phyloP scores from a whole-genome alignment of 2,113 vertebrate genomes.

The Odontesthes bonariensis region DNA sequence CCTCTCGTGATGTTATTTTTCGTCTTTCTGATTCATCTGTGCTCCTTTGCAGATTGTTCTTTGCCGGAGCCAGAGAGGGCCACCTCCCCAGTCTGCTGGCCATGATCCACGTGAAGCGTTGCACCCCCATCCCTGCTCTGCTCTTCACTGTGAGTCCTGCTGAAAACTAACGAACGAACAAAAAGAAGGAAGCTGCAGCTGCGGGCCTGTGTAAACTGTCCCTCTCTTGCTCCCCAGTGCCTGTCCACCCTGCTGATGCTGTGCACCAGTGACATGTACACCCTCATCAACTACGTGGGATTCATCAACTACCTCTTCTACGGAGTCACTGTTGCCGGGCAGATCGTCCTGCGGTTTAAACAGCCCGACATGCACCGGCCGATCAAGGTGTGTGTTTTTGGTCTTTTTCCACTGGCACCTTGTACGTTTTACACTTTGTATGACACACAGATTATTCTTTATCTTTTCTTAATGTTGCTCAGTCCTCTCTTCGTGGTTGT shows the following conservation, averaged over 20 bases:
- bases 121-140: conserved; percentile 92
- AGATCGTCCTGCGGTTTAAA: conserved; percentile 90
- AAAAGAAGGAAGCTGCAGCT: neutral
- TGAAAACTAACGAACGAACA: neutral
- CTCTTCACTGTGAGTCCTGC: conserved; percentile 89
- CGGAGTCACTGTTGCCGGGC: conserved; percentile 91
- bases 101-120: conserved; percentile 92
- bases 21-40: neutral
- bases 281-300: conserved; percentile 95
- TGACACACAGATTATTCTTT: no score
- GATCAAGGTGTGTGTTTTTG: conserved; percentile 84
- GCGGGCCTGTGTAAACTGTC: neutral
- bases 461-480: no score
- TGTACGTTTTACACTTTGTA: no score
- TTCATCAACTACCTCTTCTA: conserved; percentile 98
- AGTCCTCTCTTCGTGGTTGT: neutral
- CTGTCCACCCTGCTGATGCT: conserved; percentile 93
- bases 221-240: conserved; percentile 78
- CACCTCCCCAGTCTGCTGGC: conserved; percentile 92
- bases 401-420: neutral
- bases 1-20: neutral
- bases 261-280: conserved; percentile 96
- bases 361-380: conserved; percentile 88
- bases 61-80: conserved; percentile 92
- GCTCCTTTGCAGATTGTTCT: conserved; percentile 85